Percentiles rank a stretch among this genome's conserved stretches.
Conservation (phyloP, 2,888 invertebrate species). For the Atethmia centrago region DNA sequence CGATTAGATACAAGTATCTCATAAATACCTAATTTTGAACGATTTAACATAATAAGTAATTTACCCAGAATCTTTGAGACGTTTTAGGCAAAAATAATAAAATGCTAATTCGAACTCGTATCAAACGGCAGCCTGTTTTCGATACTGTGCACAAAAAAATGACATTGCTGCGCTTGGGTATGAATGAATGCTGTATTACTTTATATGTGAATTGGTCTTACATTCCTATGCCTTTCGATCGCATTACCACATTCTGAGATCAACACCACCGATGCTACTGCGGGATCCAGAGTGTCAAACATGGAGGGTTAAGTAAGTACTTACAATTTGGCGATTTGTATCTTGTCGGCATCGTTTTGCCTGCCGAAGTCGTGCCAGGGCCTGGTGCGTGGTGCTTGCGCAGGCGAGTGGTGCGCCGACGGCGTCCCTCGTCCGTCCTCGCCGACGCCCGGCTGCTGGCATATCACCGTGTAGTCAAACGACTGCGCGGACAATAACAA, state of each 20-base stretch:
- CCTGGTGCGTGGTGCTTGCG: slow-evolving; percentile 93
- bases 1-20: slow-evolving; percentile 45
- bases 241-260: slow-evolving; percentile 48
- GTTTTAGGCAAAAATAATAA: slow-evolving; percentile 56
- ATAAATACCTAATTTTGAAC: slow-evolving; percentile 56
- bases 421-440: slow-evolving; percentile 91
- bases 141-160: slow-evolving; percentile 57
- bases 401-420: slow-evolving; percentile 91
- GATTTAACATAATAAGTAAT: slow-evolving; percentile 53
- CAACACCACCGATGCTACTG: slow-evolving; percentile 26
- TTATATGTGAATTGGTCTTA: slow-evolving; percentile 50
- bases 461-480: slow-evolving; percentile 98
- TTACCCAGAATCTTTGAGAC: slow-evolving; percentile 45
- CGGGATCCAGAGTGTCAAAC: slow-evolving; percentile 1
- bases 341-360: slow-evolving; percentile 98
- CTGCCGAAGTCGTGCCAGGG: slow-evolving; percentile 98
- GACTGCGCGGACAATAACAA: slow-evolving; percentile 90
- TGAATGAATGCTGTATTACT: slow-evolving; percentile 64
- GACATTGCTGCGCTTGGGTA: slow-evolving; percentile 52
- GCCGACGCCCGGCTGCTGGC: slow-evolving; percentile 92
- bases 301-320: slow-evolving; percentile 82
- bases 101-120: slow-evolving; percentile 53
- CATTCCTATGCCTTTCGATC: slow-evolving; percentile 47
- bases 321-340: slow-evolving; percentile 99
- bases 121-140: slow-evolving; percentile 53